Evolutionary conservation across 2,113 vertebrate species (phyloP).

Genomic region (Lamprologus speciosus): DNA sequence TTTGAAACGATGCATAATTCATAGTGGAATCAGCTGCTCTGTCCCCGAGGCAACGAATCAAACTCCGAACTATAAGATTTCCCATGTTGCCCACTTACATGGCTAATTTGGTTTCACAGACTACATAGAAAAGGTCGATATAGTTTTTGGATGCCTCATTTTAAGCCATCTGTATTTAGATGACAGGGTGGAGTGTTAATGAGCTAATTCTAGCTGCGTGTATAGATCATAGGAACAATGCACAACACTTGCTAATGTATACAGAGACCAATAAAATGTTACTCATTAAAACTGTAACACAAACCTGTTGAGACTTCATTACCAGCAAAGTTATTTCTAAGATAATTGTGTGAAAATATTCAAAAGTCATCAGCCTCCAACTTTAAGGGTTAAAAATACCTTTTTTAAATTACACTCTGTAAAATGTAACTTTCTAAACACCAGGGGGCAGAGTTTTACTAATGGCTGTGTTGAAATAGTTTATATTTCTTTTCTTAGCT

Average conservation of each 20-base stretch:
- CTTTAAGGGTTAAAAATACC: background rate
- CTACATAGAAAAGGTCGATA: background rate
- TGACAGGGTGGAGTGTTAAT: background rate
- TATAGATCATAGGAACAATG: background rate
- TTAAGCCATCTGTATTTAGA: background rate
- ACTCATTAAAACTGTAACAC: background rate
- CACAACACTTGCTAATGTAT: background rate
- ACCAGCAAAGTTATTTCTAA: background rate
- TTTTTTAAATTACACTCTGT: fast-evolving
- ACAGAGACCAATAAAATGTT: background rate
- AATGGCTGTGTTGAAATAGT: background rate
- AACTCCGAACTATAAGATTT: background rate
- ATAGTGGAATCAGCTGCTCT: background rate
- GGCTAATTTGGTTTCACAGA: background rate
- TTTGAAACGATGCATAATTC: background rate
- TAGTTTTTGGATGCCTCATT: background rate
- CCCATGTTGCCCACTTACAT: background rate
- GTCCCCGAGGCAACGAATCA: background rate
- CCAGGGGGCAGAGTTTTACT: background rate
- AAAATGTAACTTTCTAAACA: background rate
- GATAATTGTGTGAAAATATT: background rate
- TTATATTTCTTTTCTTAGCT: background rate
- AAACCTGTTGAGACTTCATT: background rate
- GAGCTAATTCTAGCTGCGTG: background rate
- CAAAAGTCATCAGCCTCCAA: background rate